Percentiles rank a stretch among this genome's conserved stretches.
Evolutionary conservation across 2,113 vertebrate genomes (phyloP).

Genomic region (Steatornis caripensis): DNA sequence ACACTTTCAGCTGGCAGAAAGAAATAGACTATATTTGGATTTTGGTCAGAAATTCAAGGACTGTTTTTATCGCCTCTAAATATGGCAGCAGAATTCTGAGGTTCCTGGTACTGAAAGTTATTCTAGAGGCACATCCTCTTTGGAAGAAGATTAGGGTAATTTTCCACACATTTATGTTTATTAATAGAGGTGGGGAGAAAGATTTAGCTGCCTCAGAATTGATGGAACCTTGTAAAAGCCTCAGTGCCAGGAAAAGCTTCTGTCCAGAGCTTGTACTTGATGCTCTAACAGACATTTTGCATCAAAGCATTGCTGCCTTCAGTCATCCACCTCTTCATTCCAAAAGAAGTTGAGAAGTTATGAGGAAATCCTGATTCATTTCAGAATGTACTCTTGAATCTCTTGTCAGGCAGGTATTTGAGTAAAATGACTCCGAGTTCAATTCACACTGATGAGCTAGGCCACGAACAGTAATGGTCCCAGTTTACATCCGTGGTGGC

Average conservation of each 20-base stretch:
- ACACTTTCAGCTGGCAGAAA: conserved; percentile 47
- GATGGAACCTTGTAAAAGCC: background rate
- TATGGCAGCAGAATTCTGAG: conserved; percentile 54
- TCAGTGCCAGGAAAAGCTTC: background rate
- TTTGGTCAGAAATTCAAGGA: conserved; percentile 50
- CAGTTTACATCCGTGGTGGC: background rate
- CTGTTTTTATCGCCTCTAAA: conserved; percentile 60
- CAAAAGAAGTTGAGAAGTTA: background rate
- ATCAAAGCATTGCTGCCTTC: background rate
- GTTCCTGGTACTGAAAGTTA: conserved; percentile 37
- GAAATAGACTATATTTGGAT: conserved; percentile 54
- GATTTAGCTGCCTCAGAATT: background rate
- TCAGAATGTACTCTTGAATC: background rate
- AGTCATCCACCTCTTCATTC: background rate
- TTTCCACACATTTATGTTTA: conserved; percentile 43
- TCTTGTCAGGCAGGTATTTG: background rate
- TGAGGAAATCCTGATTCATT: background rate
- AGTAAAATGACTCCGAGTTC: background rate
- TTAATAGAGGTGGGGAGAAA: conserved; percentile 34
- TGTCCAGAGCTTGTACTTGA: background rate
- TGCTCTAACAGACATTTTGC: background rate
- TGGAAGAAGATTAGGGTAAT: conserved; percentile 50
- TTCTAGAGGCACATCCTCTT: conserved; percentile 52
- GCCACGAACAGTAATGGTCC: fast-evolving
- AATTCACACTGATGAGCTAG: background rate